These are phyloP conservation scores for Drosophila koepferae DNA, from an alignment of 2,888 invertebrate species.

Conservation along the genomic window DNA sequence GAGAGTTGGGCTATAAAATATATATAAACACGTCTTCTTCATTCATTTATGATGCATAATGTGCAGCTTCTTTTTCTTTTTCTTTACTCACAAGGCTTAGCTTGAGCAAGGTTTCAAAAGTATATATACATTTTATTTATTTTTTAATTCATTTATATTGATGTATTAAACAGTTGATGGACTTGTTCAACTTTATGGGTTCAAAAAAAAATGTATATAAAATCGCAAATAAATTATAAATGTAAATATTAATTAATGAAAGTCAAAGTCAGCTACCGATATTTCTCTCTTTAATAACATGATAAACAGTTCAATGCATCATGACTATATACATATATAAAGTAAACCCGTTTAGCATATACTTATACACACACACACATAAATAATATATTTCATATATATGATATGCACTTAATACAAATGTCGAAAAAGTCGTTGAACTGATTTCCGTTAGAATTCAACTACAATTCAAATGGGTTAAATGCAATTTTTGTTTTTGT, in stretches of 20 bases:
- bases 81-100: too few species aligned
- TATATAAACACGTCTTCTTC: too few species aligned
- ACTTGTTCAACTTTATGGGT: conserved; percentile 8
- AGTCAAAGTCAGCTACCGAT: conserved; percentile 4
- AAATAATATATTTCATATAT: neutral
- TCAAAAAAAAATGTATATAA: conserved; percentile 2
- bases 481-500: conserved; percentile 9
- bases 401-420: conserved; percentile 1
- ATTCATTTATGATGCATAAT: too few species aligned
- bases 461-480: conserved; percentile 10
- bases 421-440: too few species aligned
- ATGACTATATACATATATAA: conserved; percentile 15
- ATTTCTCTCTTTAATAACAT: neutral
- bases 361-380: neutral
- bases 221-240: conserved; percentile 4
- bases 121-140: too few species aligned
- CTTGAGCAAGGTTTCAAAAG: too few species aligned
- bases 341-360: conserved; percentile 23
- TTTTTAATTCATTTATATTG: neutral
- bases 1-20: too few species aligned
- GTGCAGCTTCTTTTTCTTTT: too few species aligned
- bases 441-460: conserved; percentile 45
- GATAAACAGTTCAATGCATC: conserved; percentile 34
- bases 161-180: conserved; percentile 1
- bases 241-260: conserved; percentile 8